These are phyloP conservation scores for Belonocnema kinseyi DNA, from an alignment of 1,140 invertebrate species.

Conservation along the genomic window DNA sequence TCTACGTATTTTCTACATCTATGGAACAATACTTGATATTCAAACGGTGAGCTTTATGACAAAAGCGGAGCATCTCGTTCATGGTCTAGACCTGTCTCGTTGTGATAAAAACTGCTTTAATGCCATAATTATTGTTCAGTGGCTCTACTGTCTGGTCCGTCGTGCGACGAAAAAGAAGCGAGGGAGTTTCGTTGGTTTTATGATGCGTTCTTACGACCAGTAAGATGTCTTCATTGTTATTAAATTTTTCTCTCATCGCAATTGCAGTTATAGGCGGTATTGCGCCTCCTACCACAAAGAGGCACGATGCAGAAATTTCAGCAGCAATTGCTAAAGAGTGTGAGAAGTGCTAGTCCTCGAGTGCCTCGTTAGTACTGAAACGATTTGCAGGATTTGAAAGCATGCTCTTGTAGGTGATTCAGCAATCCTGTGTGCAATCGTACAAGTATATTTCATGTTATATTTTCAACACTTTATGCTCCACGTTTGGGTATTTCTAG, in stretches of 20 bases:
- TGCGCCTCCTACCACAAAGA: slow-evolving; percentile 1
- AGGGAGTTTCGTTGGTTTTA: background rate
- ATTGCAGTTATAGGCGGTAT: slow-evolving; percentile 22
- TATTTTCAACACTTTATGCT: too few species aligned
- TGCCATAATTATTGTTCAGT: slow-evolving; percentile 30
- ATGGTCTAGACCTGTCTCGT: slow-evolving; percentile 21
- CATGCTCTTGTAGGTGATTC: background rate
- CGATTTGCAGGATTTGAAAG: slow-evolving; percentile 1
- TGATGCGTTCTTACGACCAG: background rate
- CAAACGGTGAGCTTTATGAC: slow-evolving; percentile 26
- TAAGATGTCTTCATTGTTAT: slow-evolving; percentile 27
- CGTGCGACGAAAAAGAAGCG: background rate
- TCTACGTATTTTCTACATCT: background rate
- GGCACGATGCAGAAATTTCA: background rate
- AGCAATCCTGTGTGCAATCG: background rate
- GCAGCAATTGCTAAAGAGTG: slow-evolving; percentile 4
- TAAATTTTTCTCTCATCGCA: slow-evolving; percentile 4
- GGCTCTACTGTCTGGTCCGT: background rate
- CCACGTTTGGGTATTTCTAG: too few species aligned
- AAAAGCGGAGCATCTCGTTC: slow-evolving; percentile 7
- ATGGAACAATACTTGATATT: slow-evolving; percentile 28
- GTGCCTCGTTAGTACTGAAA: slow-evolving; percentile 6
- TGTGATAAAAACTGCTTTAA: slow-evolving; percentile 19
- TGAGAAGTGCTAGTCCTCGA: background rate
- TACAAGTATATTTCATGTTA: too few species aligned